Conservation (phyloP, 2,888 invertebrate species). For the Clivina fossor region DNA sequence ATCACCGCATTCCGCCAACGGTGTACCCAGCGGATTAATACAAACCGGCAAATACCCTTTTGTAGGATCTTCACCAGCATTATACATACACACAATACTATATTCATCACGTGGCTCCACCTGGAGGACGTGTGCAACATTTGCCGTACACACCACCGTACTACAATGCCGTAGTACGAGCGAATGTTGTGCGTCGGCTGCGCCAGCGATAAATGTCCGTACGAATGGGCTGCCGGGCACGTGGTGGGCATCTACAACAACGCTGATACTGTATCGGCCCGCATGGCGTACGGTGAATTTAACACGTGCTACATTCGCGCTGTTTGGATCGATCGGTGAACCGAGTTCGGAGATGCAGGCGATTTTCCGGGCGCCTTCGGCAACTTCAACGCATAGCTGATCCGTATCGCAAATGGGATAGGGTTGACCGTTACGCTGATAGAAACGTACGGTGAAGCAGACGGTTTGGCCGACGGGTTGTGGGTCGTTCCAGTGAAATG, state of each 20-base stretch:
- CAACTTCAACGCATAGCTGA: conserved; percentile 83
- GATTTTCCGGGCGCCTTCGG: conserved; percentile 80
- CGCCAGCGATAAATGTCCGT: conserved; percentile 79
- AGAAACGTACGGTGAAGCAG: conserved; percentile 88
- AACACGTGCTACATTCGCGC: conserved; percentile 83
- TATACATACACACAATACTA: conserved; percentile 77
- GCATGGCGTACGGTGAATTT: conserved; percentile 91
- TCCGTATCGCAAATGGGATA: conserved; percentile 94
- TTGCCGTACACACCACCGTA: conserved; percentile 81
- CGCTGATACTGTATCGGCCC: conserved; percentile 83
- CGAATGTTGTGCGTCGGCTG: conserved; percentile 80
- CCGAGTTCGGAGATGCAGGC: conserved; percentile 86
- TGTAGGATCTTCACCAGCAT: conserved; percentile 62
- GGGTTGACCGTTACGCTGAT: conserved; percentile 89
- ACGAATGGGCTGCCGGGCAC: conserved; percentile 86
- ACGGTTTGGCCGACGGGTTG: conserved; percentile 87
- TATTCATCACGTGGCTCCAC: conserved; percentile 91
- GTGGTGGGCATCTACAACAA: conserved; percentile 78
- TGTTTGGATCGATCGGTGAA: conserved; percentile 80
- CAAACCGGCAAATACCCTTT: too few species aligned
- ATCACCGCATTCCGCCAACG: too few species aligned
- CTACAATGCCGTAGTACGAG: conserved; percentile 81
- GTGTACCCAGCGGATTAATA: too few species aligned
- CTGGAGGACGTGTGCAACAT: conserved; percentile 72
- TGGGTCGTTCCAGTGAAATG: conserved; percentile 91